Evolutionary conservation across 2,797 vertebrate species (phyloP).

Genomic region (Podarcis siculus): DNA sequence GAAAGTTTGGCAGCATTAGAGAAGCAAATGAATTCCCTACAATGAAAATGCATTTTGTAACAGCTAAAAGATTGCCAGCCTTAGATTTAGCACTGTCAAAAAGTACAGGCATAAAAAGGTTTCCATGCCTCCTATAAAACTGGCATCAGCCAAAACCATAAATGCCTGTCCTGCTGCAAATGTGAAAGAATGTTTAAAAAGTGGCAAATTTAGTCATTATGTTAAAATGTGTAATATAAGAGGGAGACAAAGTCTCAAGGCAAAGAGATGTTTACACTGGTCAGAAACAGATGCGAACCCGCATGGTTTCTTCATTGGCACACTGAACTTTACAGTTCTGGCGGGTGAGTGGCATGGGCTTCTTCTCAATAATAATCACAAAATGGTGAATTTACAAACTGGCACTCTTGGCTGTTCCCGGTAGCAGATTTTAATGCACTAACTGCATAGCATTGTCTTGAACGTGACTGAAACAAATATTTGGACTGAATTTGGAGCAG

Average conservation of each 20-base stretch:
- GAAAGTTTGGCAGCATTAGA: neutral
- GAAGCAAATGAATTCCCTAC: neutral
- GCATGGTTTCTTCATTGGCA: neutral
- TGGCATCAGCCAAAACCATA: neutral
- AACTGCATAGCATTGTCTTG: neutral
- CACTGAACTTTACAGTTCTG: neutral
- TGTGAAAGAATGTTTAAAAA: slow-evolving; percentile 1
- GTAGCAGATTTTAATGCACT: neutral
- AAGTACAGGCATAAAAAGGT: neutral
- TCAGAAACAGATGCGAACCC: neutral
- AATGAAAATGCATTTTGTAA: neutral
- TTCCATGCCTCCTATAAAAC: neutral
- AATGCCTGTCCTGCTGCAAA: neutral
- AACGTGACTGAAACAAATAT: neutral
- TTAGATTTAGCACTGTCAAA: neutral
- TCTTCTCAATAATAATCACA: neutral
- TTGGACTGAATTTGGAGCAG: neutral
- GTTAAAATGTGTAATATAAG: neutral
- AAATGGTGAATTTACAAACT: neutral
- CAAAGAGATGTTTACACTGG: neutral
- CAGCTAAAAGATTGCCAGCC: neutral
- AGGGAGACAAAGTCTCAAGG: neutral
- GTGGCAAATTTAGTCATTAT: neutral
- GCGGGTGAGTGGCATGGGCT: neutral
- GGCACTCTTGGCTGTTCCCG: neutral